Conservation (phyloP, 1,140 invertebrate species). For the Sipha flava region DNA sequence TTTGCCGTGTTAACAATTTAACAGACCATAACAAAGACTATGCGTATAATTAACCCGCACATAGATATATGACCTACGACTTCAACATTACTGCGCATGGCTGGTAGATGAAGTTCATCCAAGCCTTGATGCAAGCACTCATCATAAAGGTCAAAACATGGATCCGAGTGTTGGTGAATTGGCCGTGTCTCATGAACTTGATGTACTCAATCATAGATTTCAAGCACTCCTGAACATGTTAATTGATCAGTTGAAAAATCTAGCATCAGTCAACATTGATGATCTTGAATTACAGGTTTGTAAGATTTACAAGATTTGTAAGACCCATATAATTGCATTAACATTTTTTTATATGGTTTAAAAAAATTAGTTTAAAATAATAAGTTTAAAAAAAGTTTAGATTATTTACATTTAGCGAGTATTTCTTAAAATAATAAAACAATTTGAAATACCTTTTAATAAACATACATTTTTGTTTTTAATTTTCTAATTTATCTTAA, state of each 20-base stretch:
- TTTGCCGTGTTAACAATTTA: constrained; percentile 42
- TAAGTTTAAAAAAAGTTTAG: too few relatives aligned
- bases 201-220: constrained; percentile 73
- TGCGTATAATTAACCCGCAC: constrained; percentile 23
- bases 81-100: constrained; percentile 80
- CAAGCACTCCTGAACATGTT: constrained; percentile 63
- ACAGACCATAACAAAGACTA: constrained; percentile 42
- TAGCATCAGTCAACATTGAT: constrained; percentile 45
- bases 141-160: constrained; percentile 37
- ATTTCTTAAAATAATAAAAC: too few relatives aligned
- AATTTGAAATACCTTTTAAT: too few relatives aligned
- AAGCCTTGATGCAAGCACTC: constrained; percentile 58
- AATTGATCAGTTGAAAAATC: constrained; percentile 51
- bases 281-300: constrained; percentile 48
- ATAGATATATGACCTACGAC: constrained; percentile 79
- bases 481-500: too few relatives aligned
- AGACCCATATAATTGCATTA: too few relatives aligned
- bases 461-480: too few relatives aligned
- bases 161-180: constrained; percentile 59
- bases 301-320: constrained; percentile 12
- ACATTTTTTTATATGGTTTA: too few relatives aligned
- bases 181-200: constrained; percentile 72
- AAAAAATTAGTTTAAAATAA: too few relatives aligned
- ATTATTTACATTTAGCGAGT: too few relatives aligned
- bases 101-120: constrained; percentile 79